Percentiles rank a stretch among this genome's conserved stretches.
Evolutionary conservation across 2,888 invertebrate genomes (phyloP).

Genomic region (Ashinkailepas kermadecensis): DNA sequence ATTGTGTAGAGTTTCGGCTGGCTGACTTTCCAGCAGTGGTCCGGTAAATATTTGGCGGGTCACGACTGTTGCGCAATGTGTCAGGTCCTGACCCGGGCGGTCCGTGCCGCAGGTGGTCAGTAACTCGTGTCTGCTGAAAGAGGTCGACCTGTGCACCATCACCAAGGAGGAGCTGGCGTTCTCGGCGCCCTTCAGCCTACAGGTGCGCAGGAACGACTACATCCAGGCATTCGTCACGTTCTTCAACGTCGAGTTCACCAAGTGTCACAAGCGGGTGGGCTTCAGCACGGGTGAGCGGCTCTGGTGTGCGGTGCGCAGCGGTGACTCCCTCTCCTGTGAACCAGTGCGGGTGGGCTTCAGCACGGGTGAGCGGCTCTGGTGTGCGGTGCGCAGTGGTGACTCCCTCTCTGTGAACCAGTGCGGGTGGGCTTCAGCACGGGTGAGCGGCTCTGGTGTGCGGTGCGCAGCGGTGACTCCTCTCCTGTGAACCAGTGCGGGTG

Average conservation of each 20-base stretch:
- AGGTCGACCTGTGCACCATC: slow-evolving; percentile 98
- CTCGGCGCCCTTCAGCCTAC: slow-evolving; percentile 72
- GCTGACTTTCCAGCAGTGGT: too few species aligned
- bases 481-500: slow-evolving; percentile 63
- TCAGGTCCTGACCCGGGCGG: too few species aligned
- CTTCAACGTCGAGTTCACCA: slow-evolving; percentile 98
- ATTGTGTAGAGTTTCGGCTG: too few species aligned
- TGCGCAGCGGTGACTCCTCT: too few species aligned
- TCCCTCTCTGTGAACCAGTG: slow-evolving; percentile 35
- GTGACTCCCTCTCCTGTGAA: too few species aligned
- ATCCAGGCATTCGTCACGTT: slow-evolving; percentile 97
- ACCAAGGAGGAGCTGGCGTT: slow-evolving; percentile 90
- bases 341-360: slow-evolving; percentile 80
- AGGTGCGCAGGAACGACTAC: slow-evolving; percentile 80
- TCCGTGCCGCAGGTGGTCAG: slow-evolving; percentile 65
- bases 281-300: slow-evolving; percentile 68
- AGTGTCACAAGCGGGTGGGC: slow-evolving; percentile 96
- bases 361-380: slow-evolving; percentile 50
- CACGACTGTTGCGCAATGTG: too few species aligned
- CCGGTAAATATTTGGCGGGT: too few species aligned
- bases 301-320: too few species aligned
- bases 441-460: slow-evolving; percentile 33
- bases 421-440: slow-evolving; percentile 92
- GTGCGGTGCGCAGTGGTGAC: too few species aligned
- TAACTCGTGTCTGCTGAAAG: slow-evolving; percentile 87